Base-by-base conservation (phyloP, 1,140 invertebrate genomes). In the Stegodyphus mimosarum region DNA sequence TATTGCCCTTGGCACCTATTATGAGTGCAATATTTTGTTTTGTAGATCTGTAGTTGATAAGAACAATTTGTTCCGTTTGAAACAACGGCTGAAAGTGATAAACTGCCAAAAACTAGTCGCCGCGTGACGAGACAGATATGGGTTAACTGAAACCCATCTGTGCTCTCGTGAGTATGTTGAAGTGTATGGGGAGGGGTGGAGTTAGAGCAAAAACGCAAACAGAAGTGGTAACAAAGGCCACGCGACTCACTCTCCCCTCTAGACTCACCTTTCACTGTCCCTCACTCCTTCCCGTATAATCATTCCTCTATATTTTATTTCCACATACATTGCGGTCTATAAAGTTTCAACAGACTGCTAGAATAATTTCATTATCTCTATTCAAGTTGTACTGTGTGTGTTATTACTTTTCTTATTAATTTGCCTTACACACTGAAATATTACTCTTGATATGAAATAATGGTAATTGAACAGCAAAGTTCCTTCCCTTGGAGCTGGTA, bases 191-290 rank as follows among this genome's bases (percentile, higher is more conserved):
- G 51, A 33, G 63, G 18, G 49, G 7, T 17, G 66, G 66, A 51
- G 77, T 52, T 55, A 51, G 48, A 79, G 51, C 69, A 48, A 55
- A 48, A 66, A 50, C 72, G 33, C 13, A 53, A 74, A 67, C 75
- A 77, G 75, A 74, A 74, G 53, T 33, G 33, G 53, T 74, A 74
- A 77, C 75, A 77, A 77, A 77, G 60, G 75, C 75, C 75, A 77
- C 75, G 75, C 75, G 75, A 77, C 75, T 66, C 48, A 60, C 75
- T 9, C 75, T 63, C 60, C 9, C 48, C 10, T 6, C 15, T 49
- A 51, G 63, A 67, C 33, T 77, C 49, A 66, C 75, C 75, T 77
- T 77, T 77, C 63, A 77, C 63, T 77, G 48, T 13, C 33, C 33
- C 33, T 33, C 33, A 33, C 33, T 33, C 33, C 33, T 33, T 33